Conservation (phyloP, 2,888 invertebrate species). For the Tricholauxania praeusta region DNA sequence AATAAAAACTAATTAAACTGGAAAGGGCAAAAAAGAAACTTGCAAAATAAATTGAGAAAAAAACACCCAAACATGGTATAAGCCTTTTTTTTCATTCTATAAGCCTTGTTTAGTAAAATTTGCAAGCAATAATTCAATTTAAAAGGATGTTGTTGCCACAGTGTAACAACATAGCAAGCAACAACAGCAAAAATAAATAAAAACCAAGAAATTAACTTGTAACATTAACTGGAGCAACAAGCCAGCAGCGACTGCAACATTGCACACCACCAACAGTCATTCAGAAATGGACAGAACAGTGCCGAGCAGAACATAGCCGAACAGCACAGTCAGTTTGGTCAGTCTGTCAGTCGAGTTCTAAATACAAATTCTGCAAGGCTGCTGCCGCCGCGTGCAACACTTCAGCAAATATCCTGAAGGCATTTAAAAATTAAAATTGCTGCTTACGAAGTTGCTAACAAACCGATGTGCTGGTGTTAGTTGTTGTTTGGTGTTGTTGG, state of each 20-base stretch:
- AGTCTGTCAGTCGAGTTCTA: background rate
- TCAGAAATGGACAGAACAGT: background rate
- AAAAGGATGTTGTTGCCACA: constrained; percentile 28
- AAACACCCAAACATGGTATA: background rate
- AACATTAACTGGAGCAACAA: constrained; percentile 24
- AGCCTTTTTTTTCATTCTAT: background rate
- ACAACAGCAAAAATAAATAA: constrained; percentile 11
- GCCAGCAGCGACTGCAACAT: constrained; percentile 10
- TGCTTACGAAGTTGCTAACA: constrained; percentile 1
- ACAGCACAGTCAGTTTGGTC: no score
- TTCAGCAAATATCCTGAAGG: constrained; percentile 33
- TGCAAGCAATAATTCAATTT: constrained; percentile 33
- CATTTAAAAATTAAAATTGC: constrained; percentile 10
- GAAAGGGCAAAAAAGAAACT: background rate
- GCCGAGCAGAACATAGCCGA: no score
- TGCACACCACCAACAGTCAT: constrained; percentile 16
- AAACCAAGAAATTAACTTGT: constrained; percentile 26
- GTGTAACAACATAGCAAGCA: constrained; percentile 6
- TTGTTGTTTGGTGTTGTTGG: constrained; percentile 13
- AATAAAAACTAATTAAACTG: background rate
- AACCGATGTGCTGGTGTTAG: constrained; percentile 10
- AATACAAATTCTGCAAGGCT: constrained; percentile 11
- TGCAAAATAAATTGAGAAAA: background rate
- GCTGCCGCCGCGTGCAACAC: constrained; percentile 23
- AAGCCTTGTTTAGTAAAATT: constrained; percentile 16